phyloP scores from a whole-genome alignment of 2,888 invertebrate species.

The Nymphalis c-album region DNA sequence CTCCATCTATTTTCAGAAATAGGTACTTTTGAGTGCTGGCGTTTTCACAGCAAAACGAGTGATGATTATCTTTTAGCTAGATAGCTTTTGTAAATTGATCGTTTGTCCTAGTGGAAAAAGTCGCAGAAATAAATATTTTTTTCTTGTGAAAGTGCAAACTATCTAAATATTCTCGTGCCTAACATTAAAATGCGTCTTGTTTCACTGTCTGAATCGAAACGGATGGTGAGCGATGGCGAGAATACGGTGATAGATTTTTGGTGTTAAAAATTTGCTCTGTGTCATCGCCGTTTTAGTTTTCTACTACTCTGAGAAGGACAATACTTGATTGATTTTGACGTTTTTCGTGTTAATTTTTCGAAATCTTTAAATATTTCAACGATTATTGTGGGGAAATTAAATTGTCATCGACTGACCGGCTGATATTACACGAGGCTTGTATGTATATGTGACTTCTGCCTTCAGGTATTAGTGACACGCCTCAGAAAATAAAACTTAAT shows the following conservation, averaged over 20 bases:
- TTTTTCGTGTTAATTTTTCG: conserved; percentile 66
- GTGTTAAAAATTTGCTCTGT: conserved; percentile 80
- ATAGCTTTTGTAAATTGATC: conserved; percentile 80
- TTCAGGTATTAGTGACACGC: conserved; percentile 82
- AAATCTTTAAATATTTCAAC: conserved; percentile 66
- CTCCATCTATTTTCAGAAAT: conserved; percentile 87
- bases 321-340: conserved; percentile 66
- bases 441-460: conserved; percentile 81
- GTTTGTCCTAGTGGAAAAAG: conserved; percentile 70
- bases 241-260: conserved; percentile 82
- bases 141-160: conserved; percentile 77
- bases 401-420: conserved; percentile 82
- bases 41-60: conserved; percentile 84
- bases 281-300: conserved; percentile 77
- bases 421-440: conserved; percentile 83
- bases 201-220: conserved; percentile 73
- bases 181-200: conserved; percentile 80
- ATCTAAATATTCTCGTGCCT: conserved; percentile 73
- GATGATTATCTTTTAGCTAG: conserved; percentile 83
- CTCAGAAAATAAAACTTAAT: conserved; percentile 79
- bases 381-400: conserved; percentile 75
- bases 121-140: conserved; percentile 68
- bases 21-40: conserved; percentile 84
- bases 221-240: conserved; percentile 82
- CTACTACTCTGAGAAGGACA: conserved; percentile 66